Evolutionary conservation across 2,888 invertebrate genomes (phyloP), one percentile per base, ranked within the genome.

Genomic region (Sceliomorpha sp.): DNA sequence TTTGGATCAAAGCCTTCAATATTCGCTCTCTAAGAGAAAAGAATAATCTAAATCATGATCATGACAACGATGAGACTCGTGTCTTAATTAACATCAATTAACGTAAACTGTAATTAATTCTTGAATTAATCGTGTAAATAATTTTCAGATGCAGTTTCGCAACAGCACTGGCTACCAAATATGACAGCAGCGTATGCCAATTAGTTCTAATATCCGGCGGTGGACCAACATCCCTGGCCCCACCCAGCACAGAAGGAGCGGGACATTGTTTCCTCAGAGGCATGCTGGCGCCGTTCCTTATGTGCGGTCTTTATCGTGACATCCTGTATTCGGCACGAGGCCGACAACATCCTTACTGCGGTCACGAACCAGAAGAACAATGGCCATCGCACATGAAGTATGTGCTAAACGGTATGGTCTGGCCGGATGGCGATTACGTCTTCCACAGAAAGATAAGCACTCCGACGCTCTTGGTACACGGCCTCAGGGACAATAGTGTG

Each of bases 371-470:
- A 34, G 75, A 79, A 26, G 88, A 88, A 58, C 88, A 89, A 70
- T 88, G 90, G 78, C 90, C 90, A 5, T 87, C 87, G 10, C 89
- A 90, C 74, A 89, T 91, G 78, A 86, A 89, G 44, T 89, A 90
- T 78, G 88, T 91, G 42, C 89, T 91, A 76, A 88, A 90, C 64
- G 93, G 93, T 1, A 93, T 93, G 88, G 87, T 89, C 53, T 93
- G 93, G 93, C 90, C 91, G 1, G 92, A 92, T 77, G 93, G 93
- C 0, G 93, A 93, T 85, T 91, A 91, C 39, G 90, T 92, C 17
- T 93, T 91, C 79, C 93, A 93, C 83, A 89, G 91, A 73, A 89
- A 91, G 83, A 91, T 93, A 53, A 88, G 90, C 40, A 90, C 91
- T 45, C 92, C 93, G 1, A 92, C 92, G 2, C 89, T 94, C 32